Base-by-base conservation (phyloP, 2,113 vertebrate species). In the Pogonocichla stellata region DNA sequence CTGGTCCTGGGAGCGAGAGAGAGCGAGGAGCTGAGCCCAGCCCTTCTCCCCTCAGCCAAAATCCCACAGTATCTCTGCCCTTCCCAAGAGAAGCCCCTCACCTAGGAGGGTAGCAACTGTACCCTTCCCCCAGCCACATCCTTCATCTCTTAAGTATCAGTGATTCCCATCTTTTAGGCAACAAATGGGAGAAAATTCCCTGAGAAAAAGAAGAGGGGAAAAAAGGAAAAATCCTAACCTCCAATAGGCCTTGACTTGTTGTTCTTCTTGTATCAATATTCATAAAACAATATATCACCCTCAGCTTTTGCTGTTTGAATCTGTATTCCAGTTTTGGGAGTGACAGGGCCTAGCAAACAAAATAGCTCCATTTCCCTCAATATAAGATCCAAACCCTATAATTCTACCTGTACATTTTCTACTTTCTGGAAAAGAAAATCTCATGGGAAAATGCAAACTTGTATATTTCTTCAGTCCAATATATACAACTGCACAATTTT, bases 401-500 rank as follows among this genome's bases (percentile, higher is more conserved):
- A 67, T 40, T 45, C 7, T 48, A 64, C 19, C 9, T 2, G 4
- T 36, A 93, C 31, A 74, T 84, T 79, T 87, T 87, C 31, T 70
- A 53, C n/a, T 80, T 71, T 67, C 43, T 51, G 24, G 9, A 82
- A 80, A 67, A 78, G 29, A 45, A 6, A 29, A 5, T 66, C 84
- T 74, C 43, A 91, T 17, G 33, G 43, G 20, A 66, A 97, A 69
- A 80, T 25, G 65, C 47, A 94, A 93, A 64, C 42, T 36, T 57
- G 72, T 19, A 36, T 77, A 85, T 86, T 85, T 47, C 28, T 57
- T 90, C 34, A 47, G 42, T 71, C 25, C 75, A 85, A 70, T 33
- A 62, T 43, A 96, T 47, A 43, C 40, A 88, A 84, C 88, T 92
- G 72, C 71, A 88, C 19, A 79, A 28, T 67, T 93, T 84, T 58